Conservation (phyloP, 23 tunicate genomes). For the Clavelina lepadiformis region DNA sequence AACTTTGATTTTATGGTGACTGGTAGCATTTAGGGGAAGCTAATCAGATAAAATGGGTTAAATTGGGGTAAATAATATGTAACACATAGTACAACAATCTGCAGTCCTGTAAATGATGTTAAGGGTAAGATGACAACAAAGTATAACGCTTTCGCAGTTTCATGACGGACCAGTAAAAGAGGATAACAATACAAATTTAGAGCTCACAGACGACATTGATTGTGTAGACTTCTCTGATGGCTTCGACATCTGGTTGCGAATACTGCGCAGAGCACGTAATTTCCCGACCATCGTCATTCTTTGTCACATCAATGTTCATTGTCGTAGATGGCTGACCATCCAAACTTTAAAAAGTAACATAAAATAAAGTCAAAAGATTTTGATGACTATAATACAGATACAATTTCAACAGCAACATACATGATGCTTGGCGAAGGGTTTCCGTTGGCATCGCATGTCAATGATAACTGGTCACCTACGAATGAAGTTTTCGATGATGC, state of each 20-base stretch:
- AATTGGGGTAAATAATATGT: no score
- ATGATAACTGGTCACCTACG: slow-evolving; percentile 7
- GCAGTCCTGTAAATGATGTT: no score
- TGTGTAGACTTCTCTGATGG: slow-evolving; percentile 3
- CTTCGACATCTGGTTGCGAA: background rate
- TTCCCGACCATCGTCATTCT: background rate
- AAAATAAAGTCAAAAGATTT: background rate
- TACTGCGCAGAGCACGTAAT: slow-evolving; percentile 1
- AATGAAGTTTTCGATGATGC: background rate
- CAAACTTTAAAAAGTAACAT: background rate
- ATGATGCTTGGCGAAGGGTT: slow-evolving; percentile 11
- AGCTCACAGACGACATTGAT: background rate
- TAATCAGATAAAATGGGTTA: no score
- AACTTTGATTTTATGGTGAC: no score
- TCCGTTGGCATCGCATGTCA: slow-evolving; percentile 31
- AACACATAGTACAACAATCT: no score
- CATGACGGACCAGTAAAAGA: no score
- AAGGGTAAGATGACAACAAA: no score
- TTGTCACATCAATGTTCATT: background rate
- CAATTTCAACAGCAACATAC: no score
- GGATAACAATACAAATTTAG: no score
- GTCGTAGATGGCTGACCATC: background rate
- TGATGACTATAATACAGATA: no score
- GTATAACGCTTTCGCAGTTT: background rate
- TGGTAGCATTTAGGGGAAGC: no score